Base-by-base conservation (phyloP, 1,140 invertebrate species). In the Zaprionus gabonicus region DNA sequence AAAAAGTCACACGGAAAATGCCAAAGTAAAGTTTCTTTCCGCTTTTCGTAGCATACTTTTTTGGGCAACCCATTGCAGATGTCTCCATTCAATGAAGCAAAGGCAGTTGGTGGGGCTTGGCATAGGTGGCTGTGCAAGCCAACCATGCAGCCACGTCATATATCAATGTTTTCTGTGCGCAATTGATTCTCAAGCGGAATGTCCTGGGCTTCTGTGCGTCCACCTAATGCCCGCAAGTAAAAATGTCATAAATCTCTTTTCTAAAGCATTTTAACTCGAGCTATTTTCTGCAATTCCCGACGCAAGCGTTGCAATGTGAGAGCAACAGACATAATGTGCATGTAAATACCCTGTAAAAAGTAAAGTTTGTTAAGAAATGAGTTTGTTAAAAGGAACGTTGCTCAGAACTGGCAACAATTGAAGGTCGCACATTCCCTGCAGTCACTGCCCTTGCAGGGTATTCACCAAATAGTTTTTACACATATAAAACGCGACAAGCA, bases 401-500 rank as follows among this genome's bases (percentile, higher is more conserved):
- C 12, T 36, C 34, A 36, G 12, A 13, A 36, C 12, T 3, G 0
- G 28, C 7, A 7, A 31, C 28, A 28, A 7, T 49, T 10, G 1
- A 46, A 12, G 44, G 12, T 20, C 4, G 31, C 34, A 10, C 5
- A 6, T 15, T 23, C 62, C 31, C 36, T 28, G 0, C 25, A 2
- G 17, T 10, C 1, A n/a, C 3, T 9, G 1, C 20, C 34, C 41
- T 46, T 56, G 58, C 34, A 44, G 68, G 34, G 36, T 71, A 63
- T 63, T 20, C 20, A 20, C 23, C 9, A 56, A 71, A 76, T 68
- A 69, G 55, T 63, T 78, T 81, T 82, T 79, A 62, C 41, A 20
- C 41, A 13, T 9, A 17, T 53, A 38, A 36, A 76, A 64, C 71
- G 67, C 76, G 78, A 69, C 59, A 74, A 67, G 69, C 38, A 72